These are phyloP conservation scores for Drosophila ercepeae DNA, from an alignment of 1,140 invertebrate genomes.

Conservation along the genomic window DNA sequence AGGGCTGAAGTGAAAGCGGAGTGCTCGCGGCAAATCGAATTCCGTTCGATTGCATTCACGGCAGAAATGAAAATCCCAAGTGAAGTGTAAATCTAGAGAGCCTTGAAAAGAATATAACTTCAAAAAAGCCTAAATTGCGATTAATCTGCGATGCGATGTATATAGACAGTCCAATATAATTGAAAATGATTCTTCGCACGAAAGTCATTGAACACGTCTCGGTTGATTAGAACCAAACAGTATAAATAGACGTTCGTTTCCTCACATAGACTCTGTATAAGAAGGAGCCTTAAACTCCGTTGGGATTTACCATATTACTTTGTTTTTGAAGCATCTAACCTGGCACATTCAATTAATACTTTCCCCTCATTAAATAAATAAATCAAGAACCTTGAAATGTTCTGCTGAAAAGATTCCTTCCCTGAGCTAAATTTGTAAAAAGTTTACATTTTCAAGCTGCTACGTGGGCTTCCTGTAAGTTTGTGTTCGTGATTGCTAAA, in stretches of 20 bases:
- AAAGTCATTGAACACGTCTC: slow-evolving; percentile 7
- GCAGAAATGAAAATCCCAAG: not conserved
- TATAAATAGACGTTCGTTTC: not conserved
- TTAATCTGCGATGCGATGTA: not conserved
- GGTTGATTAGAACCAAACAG: not conserved
- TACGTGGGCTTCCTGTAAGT: not conserved
- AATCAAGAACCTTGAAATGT: not conserved
- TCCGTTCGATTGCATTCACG: slow-evolving; percentile 49
- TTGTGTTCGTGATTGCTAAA: slow-evolving; percentile 3
- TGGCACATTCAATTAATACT: not conserved
- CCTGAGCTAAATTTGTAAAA: slow-evolving; percentile 7
- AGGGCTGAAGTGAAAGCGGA: not conserved
- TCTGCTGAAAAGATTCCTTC: not conserved
- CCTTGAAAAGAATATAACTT: slow-evolving; percentile 21
- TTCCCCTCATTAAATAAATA: not conserved
- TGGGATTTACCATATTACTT: not conserved
- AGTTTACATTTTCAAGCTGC: slow-evolving; percentile 6
- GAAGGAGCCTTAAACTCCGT: too few relatives aligned
- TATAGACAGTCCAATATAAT: not conserved
- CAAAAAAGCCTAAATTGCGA: not conserved
- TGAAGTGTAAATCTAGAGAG: not conserved
- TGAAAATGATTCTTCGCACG: not conserved
- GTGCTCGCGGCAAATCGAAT: slow-evolving; percentile 65
- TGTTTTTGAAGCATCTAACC: not conserved
- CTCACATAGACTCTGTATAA: not conserved